These are phyloP conservation scores for Chromis chromis DNA, from an alignment of 2,797 vertebrate species.

Conservation along the genomic window DNA sequence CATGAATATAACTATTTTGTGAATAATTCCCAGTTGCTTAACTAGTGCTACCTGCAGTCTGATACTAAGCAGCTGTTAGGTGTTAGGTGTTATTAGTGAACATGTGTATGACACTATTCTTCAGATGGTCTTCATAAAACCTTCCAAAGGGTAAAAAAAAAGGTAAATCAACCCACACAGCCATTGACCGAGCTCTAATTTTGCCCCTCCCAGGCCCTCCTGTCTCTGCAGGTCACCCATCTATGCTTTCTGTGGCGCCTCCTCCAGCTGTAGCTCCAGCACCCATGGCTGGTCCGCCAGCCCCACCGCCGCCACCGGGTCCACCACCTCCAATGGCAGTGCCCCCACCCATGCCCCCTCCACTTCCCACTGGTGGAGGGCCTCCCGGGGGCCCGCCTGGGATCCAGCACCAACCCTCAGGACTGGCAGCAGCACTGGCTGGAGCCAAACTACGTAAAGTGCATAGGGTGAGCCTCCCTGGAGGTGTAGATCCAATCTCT, in stretches of 20 bases:
- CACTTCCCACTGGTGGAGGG: slow-evolving; percentile 87
- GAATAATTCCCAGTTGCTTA: too few species aligned
- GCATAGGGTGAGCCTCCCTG: slow-evolving; percentile 88
- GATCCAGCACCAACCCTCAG: slow-evolving; percentile 83
- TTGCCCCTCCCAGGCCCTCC: slow-evolving; percentile 85
- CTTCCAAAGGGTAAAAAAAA: slow-evolving; percentile 23
- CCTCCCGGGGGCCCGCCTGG: slow-evolving; percentile 87
- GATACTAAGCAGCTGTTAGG: background rate
- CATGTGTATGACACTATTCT: background rate
- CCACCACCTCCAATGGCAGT: slow-evolving; percentile 84
- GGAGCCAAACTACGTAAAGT: slow-evolving; percentile 98
- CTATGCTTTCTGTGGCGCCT: slow-evolving; percentile 82
- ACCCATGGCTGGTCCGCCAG: slow-evolving; percentile 89
- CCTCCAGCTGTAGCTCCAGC: slow-evolving; percentile 82
- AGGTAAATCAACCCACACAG: background rate
- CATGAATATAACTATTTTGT: background rate
- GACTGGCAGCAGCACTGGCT: slow-evolving; percentile 95
- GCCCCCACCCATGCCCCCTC: slow-evolving; percentile 87
- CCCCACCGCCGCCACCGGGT: slow-evolving; percentile 87
- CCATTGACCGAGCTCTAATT: slow-evolving; percentile 57
- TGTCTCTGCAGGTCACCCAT: slow-evolving; percentile 91
- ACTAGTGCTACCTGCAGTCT: background rate
- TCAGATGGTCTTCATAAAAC: slow-evolving; percentile 11
- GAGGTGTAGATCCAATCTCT: slow-evolving; percentile 5
- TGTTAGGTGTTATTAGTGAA: background rate